phyloP scores from a whole-genome alignment of 2,888 invertebrate genomes.

The Drosophila glabriapex region DNA sequence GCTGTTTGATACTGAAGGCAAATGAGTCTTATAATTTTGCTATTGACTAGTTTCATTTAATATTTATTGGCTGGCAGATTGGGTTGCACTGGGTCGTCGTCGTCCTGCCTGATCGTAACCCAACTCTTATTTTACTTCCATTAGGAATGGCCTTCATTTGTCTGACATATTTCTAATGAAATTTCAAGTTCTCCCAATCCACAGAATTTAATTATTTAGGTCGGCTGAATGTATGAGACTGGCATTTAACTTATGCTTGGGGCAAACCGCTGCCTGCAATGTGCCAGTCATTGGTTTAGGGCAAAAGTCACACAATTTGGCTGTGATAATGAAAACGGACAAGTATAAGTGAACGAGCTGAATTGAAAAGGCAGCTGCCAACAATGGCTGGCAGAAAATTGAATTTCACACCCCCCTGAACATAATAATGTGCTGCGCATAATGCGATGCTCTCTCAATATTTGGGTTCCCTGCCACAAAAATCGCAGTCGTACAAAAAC shows the following conservation, averaged over 20 bases:
- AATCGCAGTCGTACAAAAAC: neutral
- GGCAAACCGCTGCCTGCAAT: constrained; percentile 51
- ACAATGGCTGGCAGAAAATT: constrained; percentile 63
- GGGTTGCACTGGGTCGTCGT: constrained; percentile 35
- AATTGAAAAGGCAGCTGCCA: constrained; percentile 34
- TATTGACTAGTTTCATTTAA: constrained; percentile 56
- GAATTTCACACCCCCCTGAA: constrained; percentile 71
- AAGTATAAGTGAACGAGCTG: constrained; percentile 32
- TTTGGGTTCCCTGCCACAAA: neutral
- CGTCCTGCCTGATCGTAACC: constrained; percentile 6
- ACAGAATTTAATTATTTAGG: constrained; percentile 65
- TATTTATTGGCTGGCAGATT: constrained; percentile 48
- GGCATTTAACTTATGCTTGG: constrained; percentile 40
- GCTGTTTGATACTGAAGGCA: constrained; percentile 34
- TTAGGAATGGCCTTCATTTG: constrained; percentile 30
- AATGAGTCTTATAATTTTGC: constrained; percentile 74
- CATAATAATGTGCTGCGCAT: constrained; percentile 39
- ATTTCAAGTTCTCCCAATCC: constrained; percentile 55
- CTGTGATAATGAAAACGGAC: constrained; percentile 63
- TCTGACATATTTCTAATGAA: constrained; percentile 52
- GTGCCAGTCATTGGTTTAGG: constrained; percentile 45
- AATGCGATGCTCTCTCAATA: constrained; percentile 27
- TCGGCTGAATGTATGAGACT: constrained; percentile 46
- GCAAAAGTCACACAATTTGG: constrained; percentile 47
- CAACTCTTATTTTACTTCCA: constrained; percentile 18